A percentile compares a stretch with the other conserved stretches of the same genome.
Conservation (phyloP, 2,888 invertebrate genomes). For the Apantesis nais region DNA sequence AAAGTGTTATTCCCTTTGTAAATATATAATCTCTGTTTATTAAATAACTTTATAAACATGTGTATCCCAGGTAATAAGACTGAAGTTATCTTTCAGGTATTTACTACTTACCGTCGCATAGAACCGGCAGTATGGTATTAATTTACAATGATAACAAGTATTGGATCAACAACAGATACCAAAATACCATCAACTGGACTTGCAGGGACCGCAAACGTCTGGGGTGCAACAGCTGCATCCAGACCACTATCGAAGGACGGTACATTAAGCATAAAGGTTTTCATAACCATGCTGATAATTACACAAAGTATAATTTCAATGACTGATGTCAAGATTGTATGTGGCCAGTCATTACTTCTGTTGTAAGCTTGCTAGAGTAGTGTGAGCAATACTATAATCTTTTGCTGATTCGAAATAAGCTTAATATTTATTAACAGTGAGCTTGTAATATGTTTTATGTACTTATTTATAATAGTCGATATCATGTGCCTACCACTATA, state of each 20-base stretch:
- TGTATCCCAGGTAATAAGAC: conserved; percentile 45
- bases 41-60: neutral
- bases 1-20: conserved; percentile 2
- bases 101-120: conserved; percentile 79
- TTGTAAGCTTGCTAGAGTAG: conserved; percentile 39
- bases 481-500: neutral
- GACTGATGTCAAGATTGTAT: conserved; percentile 66
- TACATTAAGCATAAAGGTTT: conserved; percentile 79
- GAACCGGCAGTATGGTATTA: conserved; percentile 81
- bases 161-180: conserved; percentile 82
- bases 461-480: neutral
- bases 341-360: conserved; percentile 54
- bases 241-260: conserved; percentile 77
- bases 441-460: neutral
- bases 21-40: neutral
- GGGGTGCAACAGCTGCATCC: conserved; percentile 79
- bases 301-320: conserved; percentile 80
- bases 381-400: neutral
- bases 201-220: conserved; percentile 77
- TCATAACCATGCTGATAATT: conserved; percentile 79
- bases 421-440: neutral
- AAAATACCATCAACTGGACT: conserved; percentile 82
- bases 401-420: neutral
- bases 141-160: conserved; percentile 82
- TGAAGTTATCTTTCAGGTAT: conserved; percentile 67